These are phyloP conservation scores for Brachionus plicatilis DNA, from an alignment of 1,140 invertebrate species.

Conservation along the genomic window DNA sequence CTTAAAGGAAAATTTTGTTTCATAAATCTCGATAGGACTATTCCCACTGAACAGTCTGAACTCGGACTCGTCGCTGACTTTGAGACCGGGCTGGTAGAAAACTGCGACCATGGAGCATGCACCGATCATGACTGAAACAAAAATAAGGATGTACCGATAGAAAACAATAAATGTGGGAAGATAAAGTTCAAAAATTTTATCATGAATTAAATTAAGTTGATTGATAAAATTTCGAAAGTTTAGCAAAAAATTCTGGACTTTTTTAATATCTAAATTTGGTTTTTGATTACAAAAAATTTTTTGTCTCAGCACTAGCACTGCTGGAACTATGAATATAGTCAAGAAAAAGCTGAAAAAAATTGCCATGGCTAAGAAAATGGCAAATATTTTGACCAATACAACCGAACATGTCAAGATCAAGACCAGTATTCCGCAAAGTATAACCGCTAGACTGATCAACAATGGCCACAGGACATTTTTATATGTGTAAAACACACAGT, in stretches of 20 bases:
- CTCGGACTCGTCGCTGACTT: neutral
- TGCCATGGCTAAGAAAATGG: neutral
- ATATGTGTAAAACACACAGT: constrained; percentile 10
- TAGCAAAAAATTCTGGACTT: neutral
- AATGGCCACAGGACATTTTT: constrained; percentile 1
- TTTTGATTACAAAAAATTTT: neutral
- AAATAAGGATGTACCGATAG: constrained; percentile 11
- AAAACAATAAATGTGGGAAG: constrained; percentile 4
- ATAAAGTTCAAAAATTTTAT: constrained; percentile 26
- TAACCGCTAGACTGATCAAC: neutral
- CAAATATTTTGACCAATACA: neutral
- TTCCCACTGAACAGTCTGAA: neutral
- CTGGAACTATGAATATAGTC: neutral
- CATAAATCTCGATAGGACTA: neutral
- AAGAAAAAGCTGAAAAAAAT: constrained; percentile 13
- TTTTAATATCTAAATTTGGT: neutral
- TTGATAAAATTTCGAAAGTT: constrained; percentile 1
- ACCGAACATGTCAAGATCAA: neutral
- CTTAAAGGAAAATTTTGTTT: neutral
- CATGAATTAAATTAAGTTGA: neutral
- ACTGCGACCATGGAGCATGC: neutral
- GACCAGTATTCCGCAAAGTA: neutral
- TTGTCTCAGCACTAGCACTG: neutral
- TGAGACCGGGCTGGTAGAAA: neutral
- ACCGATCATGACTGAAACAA: neutral